Percentiles rank a stretch among this genome's conserved stretches.
These are phyloP conservation scores for Struthio camelus DNA, from an alignment of 2,113 vertebrate genomes.

Conservation along the genomic window DNA sequence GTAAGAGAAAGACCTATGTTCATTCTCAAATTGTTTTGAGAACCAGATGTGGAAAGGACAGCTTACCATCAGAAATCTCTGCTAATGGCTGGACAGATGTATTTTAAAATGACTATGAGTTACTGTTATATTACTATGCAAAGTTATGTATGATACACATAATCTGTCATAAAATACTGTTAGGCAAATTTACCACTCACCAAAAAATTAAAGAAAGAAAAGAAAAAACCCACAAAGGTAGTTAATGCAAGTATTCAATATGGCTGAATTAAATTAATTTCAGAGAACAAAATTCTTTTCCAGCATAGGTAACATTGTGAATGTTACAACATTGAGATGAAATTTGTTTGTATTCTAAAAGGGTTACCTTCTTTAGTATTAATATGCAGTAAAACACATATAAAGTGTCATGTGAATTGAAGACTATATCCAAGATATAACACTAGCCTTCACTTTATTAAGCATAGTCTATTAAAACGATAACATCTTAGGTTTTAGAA, in stretches of 20 bases:
- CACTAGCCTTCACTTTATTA: neutral
- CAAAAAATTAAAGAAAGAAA: neutral
- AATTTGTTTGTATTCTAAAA: neutral
- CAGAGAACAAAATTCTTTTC: neutral
- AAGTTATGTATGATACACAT: neutral
- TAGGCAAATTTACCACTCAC: neutral
- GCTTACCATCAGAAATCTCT: neutral
- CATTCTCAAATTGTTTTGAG: neutral
- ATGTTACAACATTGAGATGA: neutral
- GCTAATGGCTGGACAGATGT: neutral
- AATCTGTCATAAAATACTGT: neutral
- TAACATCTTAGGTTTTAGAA: neutral
- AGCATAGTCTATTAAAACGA: conserved; percentile 11
- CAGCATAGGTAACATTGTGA: neutral
- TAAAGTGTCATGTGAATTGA: neutral
- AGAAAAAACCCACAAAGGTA: neutral
- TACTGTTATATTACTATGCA: neutral
- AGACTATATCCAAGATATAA: neutral
- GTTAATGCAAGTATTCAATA: neutral
- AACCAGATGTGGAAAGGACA: neutral
- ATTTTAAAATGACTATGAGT: neutral
- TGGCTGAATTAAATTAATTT: neutral
- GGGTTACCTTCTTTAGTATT: neutral
- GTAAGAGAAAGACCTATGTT: neutral
- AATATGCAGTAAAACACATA: neutral